Base-by-base conservation (phyloP, 2,888 invertebrate genomes). In the Meiosimyza decipiens region DNA sequence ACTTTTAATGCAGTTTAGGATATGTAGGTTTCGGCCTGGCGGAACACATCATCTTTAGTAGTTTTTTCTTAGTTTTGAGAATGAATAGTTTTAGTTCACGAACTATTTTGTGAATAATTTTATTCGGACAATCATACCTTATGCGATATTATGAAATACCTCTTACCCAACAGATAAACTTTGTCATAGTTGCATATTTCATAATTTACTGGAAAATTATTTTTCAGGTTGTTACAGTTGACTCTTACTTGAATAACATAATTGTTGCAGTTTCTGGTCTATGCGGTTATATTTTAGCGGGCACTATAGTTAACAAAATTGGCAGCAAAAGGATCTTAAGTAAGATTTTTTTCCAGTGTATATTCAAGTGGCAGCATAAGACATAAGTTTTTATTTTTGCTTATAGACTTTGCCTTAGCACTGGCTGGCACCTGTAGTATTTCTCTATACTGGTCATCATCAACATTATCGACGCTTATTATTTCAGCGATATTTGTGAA, bases 201-300 rank as follows among this genome's bases (percentile, higher is more conserved):
- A n/a, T n/a, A n/a, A n/a, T n/a, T n/a, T n/a, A n/a, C n/a, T n/a
- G n/a, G n/a, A n/a, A n/a, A n/a, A n/a, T n/a, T n/a, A n/a, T n/a
- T n/a, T 74, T 71, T 16, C 65, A 79, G 79, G 62, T 73, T 3
- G 74, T 76, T 15, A 75, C 71, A 9, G 64, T 71, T 91, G 0
- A 92, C 6, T 91, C 92, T 0, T 93, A 92, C 77, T 88, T 91
- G 11, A 92, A 92, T 82, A 91, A 91, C 16, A 90, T 91, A 0
- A 89, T 91, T 1, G 91, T 92, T 9, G 91, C 92, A 0, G 83
- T 89, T 0, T 89, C 90, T 0, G 89, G 91, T 0, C 88, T 92
- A 4, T 80, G 90, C 40, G 90, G 91, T 0, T 93, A 91, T 79
- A 86, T 90, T 0, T 82, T 92, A 28, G 91, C 89, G 7, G 88